A percentile compares a stretch with the other conserved stretches of the same genome.
phyloP scores from a whole-genome alignment of 2,888 invertebrate species.

The Catocala fraxini region DNA sequence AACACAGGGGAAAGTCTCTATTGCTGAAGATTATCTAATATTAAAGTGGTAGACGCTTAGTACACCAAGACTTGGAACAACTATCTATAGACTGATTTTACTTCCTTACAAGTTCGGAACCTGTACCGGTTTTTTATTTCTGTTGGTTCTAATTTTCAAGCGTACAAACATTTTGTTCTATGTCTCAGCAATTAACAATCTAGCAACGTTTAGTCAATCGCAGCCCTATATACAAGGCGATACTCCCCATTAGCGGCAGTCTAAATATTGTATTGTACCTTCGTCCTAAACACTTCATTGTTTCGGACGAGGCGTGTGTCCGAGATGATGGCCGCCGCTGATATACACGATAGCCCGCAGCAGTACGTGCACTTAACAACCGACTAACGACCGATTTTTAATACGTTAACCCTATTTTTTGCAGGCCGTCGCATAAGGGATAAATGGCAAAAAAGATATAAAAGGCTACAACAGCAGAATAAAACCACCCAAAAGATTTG shows the following conservation, averaged over 20 bases:
- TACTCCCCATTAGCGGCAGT: constrained; percentile 71
- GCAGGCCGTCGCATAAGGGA: constrained; percentile 11
- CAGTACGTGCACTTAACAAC: constrained; percentile 23
- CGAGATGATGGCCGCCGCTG: constrained; percentile 66
- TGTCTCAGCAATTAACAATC: not conserved
- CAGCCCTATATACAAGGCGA: constrained; percentile 67
- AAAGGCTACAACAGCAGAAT: too few relatives aligned
- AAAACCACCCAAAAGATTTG: too few relatives aligned
- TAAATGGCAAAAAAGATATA: too few relatives aligned
- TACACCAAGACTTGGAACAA: too few relatives aligned
- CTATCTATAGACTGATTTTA: too few relatives aligned
- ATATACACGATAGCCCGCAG: constrained; percentile 61
- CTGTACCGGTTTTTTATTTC: too few relatives aligned
- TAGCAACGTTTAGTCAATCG: not conserved
- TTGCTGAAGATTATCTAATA: too few relatives aligned
- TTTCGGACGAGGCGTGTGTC: constrained; percentile 64
- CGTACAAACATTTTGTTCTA: not conserved
- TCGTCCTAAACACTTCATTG: constrained; percentile 75
- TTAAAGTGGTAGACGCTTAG: too few relatives aligned
- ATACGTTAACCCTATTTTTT: constrained; percentile 30
- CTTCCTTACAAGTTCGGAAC: too few relatives aligned
- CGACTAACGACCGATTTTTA: constrained; percentile 25
- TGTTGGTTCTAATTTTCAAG: too few relatives aligned
- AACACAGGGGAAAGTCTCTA: too few relatives aligned
- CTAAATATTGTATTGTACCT: constrained; percentile 74